These are phyloP conservation scores for Achatina immaculata DNA, from an alignment of 1,140 invertebrate species.

Conservation along the genomic window DNA sequence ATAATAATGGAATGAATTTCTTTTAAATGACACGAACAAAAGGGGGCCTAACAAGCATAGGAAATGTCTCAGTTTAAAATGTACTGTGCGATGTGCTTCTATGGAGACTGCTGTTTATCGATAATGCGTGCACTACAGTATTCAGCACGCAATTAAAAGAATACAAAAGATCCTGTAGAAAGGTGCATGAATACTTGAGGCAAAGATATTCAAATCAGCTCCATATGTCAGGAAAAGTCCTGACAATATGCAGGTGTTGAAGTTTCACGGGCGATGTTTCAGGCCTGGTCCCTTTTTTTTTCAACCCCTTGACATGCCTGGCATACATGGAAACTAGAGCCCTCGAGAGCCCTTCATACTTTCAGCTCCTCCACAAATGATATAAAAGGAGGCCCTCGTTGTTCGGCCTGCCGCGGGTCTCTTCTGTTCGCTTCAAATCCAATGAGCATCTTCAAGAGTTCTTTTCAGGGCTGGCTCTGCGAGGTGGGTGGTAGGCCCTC, in stretches of 20 bases:
- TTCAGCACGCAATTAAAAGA: background rate
- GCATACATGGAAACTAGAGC: background rate
- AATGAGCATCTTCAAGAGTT: background rate
- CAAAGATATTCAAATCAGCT: conserved; percentile 2
- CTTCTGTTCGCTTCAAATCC: background rate
- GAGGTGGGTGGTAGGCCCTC: conserved; percentile 27
- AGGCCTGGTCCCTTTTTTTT: background rate
- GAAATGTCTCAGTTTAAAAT: no score
- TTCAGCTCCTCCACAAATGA: background rate
- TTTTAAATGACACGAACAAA: no score
- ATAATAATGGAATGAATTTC: no score
- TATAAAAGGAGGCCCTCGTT: background rate
- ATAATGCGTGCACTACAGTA: no score
- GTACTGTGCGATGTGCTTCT: no score
- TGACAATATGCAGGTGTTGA: conserved; percentile 11
- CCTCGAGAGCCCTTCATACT: conserved; percentile 1
- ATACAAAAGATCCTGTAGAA: background rate
- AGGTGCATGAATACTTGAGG: background rate
- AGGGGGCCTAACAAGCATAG: no score
- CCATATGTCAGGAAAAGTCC: background rate
- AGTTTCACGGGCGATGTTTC: background rate
- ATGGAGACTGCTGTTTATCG: no score
- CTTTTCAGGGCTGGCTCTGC: background rate
- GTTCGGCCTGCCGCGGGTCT: background rate
- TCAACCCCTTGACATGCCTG: background rate